Conservation (phyloP, 2,113 vertebrate genomes). For the Phaetusa simplex region DNA sequence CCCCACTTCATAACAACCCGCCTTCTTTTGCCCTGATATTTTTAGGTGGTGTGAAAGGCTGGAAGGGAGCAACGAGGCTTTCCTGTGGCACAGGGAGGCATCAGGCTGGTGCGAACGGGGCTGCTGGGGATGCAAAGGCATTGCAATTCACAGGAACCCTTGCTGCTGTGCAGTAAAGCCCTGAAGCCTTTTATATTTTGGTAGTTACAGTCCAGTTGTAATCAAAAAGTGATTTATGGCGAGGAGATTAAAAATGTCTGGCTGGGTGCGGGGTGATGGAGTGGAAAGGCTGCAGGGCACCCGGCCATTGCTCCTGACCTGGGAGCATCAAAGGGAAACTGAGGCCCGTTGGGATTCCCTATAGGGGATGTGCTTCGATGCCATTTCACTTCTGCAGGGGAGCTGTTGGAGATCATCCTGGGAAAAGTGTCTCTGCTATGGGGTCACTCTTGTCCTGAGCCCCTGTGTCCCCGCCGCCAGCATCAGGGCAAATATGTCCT, state of each 20-base stretch:
- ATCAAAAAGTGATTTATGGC: not conserved
- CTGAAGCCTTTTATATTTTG: not conserved
- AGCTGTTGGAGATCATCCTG: not conserved
- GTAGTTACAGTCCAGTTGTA: not conserved
- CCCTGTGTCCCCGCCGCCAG: not conserved
- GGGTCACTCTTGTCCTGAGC: not conserved
- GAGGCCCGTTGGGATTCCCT: rapidly evolving
- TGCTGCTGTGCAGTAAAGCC: rapidly evolving
- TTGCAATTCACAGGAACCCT: not conserved
- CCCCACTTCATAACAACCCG: not conserved
- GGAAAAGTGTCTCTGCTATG: not conserved
- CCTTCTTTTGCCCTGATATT: rapidly evolving
- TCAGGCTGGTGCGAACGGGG: rapidly evolving
- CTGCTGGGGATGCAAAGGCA: not conserved
- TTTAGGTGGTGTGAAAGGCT: not conserved
- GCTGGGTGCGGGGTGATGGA: not conserved
- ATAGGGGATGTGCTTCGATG: not conserved
- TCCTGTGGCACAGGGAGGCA: rapidly evolving
- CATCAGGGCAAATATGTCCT: not conserved
- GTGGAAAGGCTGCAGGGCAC: rapidly evolving
- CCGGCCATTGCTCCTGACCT: not conserved
- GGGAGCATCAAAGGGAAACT: not conserved
- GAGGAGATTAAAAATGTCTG: not conserved
- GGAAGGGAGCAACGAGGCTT: rapidly evolving
- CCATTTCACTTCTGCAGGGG: not conserved